These are phyloP conservation scores for Perognathus longimembris DNA, from an alignment of 2,113 vertebrate genomes.

Conservation along the genomic window DNA sequence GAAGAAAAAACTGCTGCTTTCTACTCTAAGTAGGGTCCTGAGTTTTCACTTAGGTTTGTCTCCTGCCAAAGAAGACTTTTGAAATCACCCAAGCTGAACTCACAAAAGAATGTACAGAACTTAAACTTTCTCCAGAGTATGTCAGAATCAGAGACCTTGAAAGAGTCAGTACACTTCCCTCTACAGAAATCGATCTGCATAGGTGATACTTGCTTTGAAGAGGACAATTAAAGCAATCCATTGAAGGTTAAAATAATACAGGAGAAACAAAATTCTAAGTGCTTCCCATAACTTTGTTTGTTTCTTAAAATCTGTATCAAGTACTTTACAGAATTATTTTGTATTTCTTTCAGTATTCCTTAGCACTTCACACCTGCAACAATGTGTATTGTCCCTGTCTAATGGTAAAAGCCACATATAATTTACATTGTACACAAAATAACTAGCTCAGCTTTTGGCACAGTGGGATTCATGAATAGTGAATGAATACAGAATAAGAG, in stretches of 20 bases:
- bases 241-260: background rate
- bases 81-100: background rate
- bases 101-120: background rate
- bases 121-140: background rate
- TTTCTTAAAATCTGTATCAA: background rate
- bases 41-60: background rate
- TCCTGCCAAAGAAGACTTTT: background rate
- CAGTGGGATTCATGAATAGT: background rate
- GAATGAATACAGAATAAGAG: background rate
- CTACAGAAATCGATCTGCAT: background rate
- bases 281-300: background rate
- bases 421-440: background rate
- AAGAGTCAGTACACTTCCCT: background rate
- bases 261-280: background rate
- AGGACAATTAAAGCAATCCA: background rate
- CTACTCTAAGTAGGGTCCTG: rapidly evolving
- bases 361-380: background rate
- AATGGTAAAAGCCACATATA: background rate
- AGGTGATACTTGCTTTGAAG: background rate
- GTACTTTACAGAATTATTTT: background rate
- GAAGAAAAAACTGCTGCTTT: background rate
- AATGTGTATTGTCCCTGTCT: background rate
- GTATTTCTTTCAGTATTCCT: background rate
- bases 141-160: background rate
- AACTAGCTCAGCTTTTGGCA: background rate